These are phyloP conservation scores for Carettochelys insculpta DNA, from an alignment of 2,113 vertebrate genomes.

Conservation along the genomic window DNA sequence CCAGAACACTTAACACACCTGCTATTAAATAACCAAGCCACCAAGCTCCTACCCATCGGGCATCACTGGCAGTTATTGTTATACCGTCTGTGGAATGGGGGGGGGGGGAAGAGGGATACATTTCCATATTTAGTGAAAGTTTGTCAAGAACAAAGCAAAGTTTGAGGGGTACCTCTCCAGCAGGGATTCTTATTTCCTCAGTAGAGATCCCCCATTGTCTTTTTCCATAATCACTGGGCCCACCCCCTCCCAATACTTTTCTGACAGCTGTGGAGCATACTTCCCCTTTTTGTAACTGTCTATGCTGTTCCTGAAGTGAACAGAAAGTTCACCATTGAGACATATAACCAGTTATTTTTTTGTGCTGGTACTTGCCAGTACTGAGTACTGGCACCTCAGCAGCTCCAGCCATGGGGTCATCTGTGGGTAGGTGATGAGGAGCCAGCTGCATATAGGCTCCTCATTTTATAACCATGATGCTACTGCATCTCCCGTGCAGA, in stretches of 20 bases:
- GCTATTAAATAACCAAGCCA: conserved; percentile 95
- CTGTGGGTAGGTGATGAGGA: too few relatives aligned
- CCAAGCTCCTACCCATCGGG: conserved; percentile 95
- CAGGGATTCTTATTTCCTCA: background rate
- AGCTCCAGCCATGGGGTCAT: too few relatives aligned
- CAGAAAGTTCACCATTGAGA: background rate
- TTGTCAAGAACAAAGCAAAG: background rate
- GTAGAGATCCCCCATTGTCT: background rate
- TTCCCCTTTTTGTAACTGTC: background rate
- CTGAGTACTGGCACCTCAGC: too few relatives aligned
- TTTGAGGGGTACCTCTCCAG: background rate
- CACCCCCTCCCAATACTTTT: background rate
- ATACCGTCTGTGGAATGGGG: conserved; percentile 77
- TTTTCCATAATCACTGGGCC: background rate
- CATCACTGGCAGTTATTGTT: conserved; percentile 84
- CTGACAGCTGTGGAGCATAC: background rate
- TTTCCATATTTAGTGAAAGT: background rate
- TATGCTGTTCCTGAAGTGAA: background rate
- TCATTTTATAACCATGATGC: too few relatives aligned
- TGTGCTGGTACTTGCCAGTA: too few relatives aligned
- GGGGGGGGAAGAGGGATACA: background rate
- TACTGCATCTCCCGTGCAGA: background rate
- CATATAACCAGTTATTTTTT: too few relatives aligned
- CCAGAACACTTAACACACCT: conserved; percentile 83
- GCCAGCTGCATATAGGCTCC: too few relatives aligned